These are phyloP conservation scores for Campoletis raptor DNA, from an alignment of 2,888 invertebrate species.

Conservation along the genomic window DNA sequence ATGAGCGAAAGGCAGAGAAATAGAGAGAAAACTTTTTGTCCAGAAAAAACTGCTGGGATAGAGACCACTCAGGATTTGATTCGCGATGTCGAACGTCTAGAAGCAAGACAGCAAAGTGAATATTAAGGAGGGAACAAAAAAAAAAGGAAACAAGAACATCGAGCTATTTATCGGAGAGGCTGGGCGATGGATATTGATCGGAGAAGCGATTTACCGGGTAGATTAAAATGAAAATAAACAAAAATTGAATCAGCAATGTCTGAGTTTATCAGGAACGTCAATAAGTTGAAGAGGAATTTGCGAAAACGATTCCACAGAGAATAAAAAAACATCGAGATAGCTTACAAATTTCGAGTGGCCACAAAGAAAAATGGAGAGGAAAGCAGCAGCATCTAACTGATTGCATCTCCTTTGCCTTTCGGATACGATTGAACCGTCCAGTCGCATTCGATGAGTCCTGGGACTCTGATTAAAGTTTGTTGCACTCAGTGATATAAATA, in stretches of 20 bases:
- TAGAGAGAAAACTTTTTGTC: slow-evolving; percentile 24
- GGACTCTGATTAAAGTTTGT: slow-evolving; percentile 75
- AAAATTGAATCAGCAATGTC: slow-evolving; percentile 13
- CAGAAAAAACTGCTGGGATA: slow-evolving; percentile 5
- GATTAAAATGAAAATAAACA: not conserved
- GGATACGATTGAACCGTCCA: slow-evolving; percentile 55
- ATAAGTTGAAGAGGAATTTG: slow-evolving; percentile 22
- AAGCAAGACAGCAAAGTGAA: slow-evolving; percentile 13
- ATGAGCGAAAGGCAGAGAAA: not conserved
- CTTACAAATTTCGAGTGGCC: slow-evolving; percentile 18
- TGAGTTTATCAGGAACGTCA: slow-evolving; percentile 6
- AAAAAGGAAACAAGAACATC: not conserved
- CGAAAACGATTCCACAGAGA: slow-evolving; percentile 2
- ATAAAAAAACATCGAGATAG: slow-evolving; percentile 15
- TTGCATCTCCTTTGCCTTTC: slow-evolving; percentile 58
- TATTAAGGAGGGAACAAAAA: not conserved
- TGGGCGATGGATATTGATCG: not conserved
- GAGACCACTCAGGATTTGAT: not conserved
- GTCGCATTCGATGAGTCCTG: slow-evolving; percentile 62
- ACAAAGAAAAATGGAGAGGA: slow-evolving; percentile 15
- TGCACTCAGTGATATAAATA: slow-evolving; percentile 64
- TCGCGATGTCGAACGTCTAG: slow-evolving; percentile 32
- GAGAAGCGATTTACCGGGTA: not conserved
- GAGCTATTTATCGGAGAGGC: slow-evolving; percentile 19
- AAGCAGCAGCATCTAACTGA: slow-evolving; percentile 34